Evolutionary conservation across 2,888 invertebrate species (phyloP).

Genomic region (Laspeyria flexula): DNA sequence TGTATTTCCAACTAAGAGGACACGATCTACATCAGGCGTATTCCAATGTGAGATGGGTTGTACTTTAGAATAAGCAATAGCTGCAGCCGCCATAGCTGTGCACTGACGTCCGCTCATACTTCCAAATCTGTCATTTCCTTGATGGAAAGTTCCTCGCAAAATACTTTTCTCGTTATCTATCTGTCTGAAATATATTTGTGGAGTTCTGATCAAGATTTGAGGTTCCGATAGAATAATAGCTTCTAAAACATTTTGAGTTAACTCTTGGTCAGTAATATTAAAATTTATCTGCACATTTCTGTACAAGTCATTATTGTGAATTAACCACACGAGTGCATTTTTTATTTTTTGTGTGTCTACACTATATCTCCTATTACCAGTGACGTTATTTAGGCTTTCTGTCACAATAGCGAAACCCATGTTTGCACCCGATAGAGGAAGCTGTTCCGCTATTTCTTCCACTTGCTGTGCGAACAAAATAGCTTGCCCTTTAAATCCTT

Average conservation of each 20-base stretch:
- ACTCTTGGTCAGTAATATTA: too few relatives aligned
- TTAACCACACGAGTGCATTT: neutral
- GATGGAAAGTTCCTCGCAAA: neutral
- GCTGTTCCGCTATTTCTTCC: neutral
- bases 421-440: neutral
- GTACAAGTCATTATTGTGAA: neutral
- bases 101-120: neutral
- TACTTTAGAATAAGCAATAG: neutral
- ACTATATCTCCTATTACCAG: neutral
- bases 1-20: neutral
- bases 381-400: neutral
- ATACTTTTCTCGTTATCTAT: neutral
- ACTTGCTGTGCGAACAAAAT: slow-evolving; percentile 2
- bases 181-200: neutral
- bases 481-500: slow-evolving; percentile 1
- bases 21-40: neutral
- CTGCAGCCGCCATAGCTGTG: neutral
- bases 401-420: neutral
- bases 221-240: too few relatives aligned
- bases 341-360: neutral
- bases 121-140: neutral
- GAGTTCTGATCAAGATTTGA: too few relatives aligned
- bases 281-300: too few relatives aligned
- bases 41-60: too few relatives aligned
- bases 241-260: too few relatives aligned